Evolutionary conservation across 30 jellyfish, hydroid and myxozoan genomes (phyloP).

Genomic region (Aurelia coerulea): DNA sequence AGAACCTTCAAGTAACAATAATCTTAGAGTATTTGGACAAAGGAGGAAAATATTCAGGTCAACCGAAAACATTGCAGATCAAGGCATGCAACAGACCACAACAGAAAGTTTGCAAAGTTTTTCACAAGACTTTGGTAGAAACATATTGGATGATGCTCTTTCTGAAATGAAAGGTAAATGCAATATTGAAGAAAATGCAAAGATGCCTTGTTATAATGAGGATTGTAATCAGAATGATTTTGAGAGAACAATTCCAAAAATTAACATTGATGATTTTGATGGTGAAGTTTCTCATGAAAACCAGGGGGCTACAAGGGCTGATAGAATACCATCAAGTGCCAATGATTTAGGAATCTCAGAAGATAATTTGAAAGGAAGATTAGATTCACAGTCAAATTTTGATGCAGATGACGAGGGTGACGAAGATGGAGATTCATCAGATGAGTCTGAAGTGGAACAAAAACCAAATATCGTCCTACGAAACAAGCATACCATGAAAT

Average conservation of each 20-base stretch:
- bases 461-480: slow-evolving; percentile 27
- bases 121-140: slow-evolving; percentile 32
- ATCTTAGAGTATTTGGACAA: slow-evolving; percentile 23
- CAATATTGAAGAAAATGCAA: not conserved
- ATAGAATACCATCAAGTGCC: not conserved
- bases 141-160: slow-evolving; percentile 25
- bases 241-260: not conserved
- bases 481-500: slow-evolving; percentile 34
- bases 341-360: not conserved
- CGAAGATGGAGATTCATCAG: slow-evolving; percentile 27
- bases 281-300: slow-evolving; percentile 10
- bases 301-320: not conserved
- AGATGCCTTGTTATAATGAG: not conserved
- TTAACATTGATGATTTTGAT: not conserved
- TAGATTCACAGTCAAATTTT: slow-evolving; percentile 29
- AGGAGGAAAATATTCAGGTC: slow-evolving; percentile 35
- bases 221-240: not conserved
- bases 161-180: slow-evolving; percentile 3
- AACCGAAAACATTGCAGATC: slow-evolving; percentile 15
- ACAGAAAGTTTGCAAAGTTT: slow-evolving; percentile 9
- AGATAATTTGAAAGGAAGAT: not conserved
- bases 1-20: not conserved
- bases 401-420: slow-evolving; percentile 67
- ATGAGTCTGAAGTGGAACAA: slow-evolving; percentile 25
- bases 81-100: not conserved